Evolutionary conservation across 2,888 invertebrate species (phyloP).

Genomic region (Drosophila bunnanda): DNA sequence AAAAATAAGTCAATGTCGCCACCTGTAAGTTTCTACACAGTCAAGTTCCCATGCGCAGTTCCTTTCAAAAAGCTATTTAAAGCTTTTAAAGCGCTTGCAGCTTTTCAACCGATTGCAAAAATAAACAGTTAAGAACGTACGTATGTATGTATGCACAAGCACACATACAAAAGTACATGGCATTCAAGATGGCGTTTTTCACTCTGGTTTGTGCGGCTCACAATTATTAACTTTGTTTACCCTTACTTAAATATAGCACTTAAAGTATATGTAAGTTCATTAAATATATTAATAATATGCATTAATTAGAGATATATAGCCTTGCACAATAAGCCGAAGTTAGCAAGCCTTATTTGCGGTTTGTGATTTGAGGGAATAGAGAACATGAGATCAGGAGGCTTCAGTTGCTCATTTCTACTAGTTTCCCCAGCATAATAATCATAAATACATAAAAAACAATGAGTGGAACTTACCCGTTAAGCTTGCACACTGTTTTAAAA

Average conservation of each 20-base stretch:
- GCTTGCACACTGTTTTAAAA: too few relatives aligned
- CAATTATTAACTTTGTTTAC: background rate
- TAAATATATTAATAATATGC: background rate
- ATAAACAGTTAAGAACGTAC: too few relatives aligned
- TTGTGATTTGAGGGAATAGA: background rate
- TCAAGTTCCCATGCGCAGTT: background rate
- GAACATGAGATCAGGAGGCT: background rate
- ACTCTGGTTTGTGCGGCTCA: background rate
- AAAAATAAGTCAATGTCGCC: background rate
- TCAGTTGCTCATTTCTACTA: background rate
- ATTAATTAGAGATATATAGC: background rate
- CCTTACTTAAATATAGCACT: background rate
- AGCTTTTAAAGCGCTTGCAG: background rate
- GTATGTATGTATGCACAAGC: too few relatives aligned
- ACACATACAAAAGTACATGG: too few relatives aligned
- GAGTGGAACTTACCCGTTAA: background rate
- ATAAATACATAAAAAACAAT: background rate
- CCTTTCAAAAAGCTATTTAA: background rate
- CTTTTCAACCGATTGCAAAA: background rate
- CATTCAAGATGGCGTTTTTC: background rate
- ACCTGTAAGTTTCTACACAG: background rate
- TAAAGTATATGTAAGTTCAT: background rate
- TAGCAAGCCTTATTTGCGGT: background rate
- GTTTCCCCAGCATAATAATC: background rate
- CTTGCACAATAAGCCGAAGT: background rate